These are phyloP conservation scores for Zonotrichia albicollis DNA, from an alignment of 2,797 vertebrate species.

Conservation along the genomic window DNA sequence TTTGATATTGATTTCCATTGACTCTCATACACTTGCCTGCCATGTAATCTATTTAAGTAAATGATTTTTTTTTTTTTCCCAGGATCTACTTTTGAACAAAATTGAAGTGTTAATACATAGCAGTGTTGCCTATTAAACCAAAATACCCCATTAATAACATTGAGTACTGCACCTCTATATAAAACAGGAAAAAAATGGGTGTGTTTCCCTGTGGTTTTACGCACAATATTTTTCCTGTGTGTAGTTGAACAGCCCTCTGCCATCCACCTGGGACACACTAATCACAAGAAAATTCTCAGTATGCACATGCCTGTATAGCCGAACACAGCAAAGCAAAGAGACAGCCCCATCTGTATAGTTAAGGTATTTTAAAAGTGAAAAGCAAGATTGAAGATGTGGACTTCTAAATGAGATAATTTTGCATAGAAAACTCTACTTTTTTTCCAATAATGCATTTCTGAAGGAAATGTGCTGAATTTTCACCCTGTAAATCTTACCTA, in stretches of 20 bases:
- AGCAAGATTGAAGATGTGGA: neutral
- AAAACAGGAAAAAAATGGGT: neutral
- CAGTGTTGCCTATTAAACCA: slow-evolving; percentile 18
- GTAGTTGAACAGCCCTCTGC: neutral
- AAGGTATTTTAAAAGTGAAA: neutral
- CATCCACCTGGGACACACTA: neutral
- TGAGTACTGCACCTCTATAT: neutral
- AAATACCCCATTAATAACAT: slow-evolving; percentile 10
- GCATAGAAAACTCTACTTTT: neutral
- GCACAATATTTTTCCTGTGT: neutral
- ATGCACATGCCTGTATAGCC: neutral
- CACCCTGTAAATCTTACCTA: neutral
- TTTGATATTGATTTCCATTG: slow-evolving; percentile 62
- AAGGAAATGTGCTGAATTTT: neutral
- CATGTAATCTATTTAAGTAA: slow-evolving; percentile 55
- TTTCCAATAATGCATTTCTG: neutral
- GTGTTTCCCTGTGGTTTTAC: neutral
- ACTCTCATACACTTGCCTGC: slow-evolving; percentile 36
- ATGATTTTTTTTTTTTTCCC: neutral
- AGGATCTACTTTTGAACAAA: slow-evolving; percentile 15
- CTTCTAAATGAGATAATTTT: neutral
- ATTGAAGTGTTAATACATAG: slow-evolving; percentile 22
- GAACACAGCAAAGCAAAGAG: neutral
- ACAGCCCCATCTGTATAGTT: neutral
- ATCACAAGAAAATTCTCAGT: neutral